These are phyloP conservation scores for Leptonema lineaticorne DNA, from an alignment of 1,140 invertebrate species.

Conservation along the genomic window DNA sequence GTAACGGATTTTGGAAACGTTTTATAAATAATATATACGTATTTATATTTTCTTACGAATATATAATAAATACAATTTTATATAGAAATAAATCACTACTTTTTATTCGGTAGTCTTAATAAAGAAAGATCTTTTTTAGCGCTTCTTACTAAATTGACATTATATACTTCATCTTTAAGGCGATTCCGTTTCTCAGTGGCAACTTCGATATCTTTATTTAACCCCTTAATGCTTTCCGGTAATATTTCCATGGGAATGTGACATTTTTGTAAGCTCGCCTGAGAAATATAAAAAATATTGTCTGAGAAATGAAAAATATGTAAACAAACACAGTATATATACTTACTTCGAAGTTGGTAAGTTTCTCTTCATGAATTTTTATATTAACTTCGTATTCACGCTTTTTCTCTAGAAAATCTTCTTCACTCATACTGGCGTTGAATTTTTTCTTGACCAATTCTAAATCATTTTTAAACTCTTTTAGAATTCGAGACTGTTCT, in stretches of 20 bases:
- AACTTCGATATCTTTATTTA: constrained; percentile 43
- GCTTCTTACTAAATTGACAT: constrained; percentile 45
- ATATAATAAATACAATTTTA: no score
- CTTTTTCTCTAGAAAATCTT: constrained; percentile 48
- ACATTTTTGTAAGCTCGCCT: constrained; percentile 47
- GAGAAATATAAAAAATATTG: constrained; percentile 31
- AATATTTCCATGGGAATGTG: constrained; percentile 46
- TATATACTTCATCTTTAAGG: constrained; percentile 46
- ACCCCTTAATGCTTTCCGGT: constrained; percentile 44
- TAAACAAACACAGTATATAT: constrained; percentile 15
- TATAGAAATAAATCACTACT: no score
- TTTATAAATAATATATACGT: no score
- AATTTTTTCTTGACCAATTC: constrained; percentile 45
- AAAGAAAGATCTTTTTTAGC: constrained; percentile 46
- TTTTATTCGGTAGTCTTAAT: no score
- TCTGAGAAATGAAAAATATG: constrained; percentile 3
- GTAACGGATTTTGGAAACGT: no score
- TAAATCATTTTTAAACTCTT: constrained; percentile 48
- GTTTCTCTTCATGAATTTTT: constrained; percentile 48
- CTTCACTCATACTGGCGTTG: constrained; percentile 43
- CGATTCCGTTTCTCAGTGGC: constrained; percentile 43
- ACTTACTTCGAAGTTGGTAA: constrained; percentile 47
- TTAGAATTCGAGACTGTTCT: constrained; percentile 47
- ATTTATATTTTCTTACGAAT: no score
- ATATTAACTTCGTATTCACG: constrained; percentile 49